phyloP scores from a whole-genome alignment of 2,888 invertebrate genomes.

The Drosophila setosimentum region DNA sequence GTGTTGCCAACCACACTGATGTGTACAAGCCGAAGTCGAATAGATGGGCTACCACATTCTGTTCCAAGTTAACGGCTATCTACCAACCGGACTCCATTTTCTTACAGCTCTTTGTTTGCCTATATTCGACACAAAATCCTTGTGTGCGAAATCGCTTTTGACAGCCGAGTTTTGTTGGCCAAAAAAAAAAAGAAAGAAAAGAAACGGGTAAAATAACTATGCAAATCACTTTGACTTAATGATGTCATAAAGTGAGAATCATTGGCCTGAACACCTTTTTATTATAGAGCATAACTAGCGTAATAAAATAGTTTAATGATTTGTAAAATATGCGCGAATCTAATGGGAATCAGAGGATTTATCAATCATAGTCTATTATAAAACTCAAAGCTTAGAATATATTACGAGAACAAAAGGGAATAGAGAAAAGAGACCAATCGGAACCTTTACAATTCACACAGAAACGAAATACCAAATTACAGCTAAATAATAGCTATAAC shows the following conservation, averaged over 20 bases:
- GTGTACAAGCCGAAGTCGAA: not conserved
- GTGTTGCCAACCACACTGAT: not conserved
- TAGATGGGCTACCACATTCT: not conserved
- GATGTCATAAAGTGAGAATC: not conserved
- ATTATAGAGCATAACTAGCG: too few relatives aligned
- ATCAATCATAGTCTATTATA: not conserved
- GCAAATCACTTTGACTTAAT: not conserved
- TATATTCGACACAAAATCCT: constrained; percentile 33
- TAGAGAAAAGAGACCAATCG: not conserved
- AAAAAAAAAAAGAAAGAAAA: not conserved
- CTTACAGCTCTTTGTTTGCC: constrained; percentile 36
- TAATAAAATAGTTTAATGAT: not conserved
- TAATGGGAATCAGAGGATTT: not conserved
- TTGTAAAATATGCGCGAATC: too few relatives aligned
- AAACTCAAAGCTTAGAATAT: not conserved
- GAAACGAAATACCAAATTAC: not conserved
- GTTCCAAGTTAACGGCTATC: constrained; percentile 3
- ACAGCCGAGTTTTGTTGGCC: constrained; percentile 3
- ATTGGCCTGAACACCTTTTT: not conserved
- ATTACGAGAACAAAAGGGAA: not conserved
- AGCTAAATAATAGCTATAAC: not conserved
- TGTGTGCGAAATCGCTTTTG: constrained; percentile 24
- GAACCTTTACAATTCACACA: not conserved
- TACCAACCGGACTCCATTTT: constrained; percentile 11
- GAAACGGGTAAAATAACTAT: not conserved